Conservation (phyloP, 2,797 vertebrate species). For the Zalophus californianus region DNA sequence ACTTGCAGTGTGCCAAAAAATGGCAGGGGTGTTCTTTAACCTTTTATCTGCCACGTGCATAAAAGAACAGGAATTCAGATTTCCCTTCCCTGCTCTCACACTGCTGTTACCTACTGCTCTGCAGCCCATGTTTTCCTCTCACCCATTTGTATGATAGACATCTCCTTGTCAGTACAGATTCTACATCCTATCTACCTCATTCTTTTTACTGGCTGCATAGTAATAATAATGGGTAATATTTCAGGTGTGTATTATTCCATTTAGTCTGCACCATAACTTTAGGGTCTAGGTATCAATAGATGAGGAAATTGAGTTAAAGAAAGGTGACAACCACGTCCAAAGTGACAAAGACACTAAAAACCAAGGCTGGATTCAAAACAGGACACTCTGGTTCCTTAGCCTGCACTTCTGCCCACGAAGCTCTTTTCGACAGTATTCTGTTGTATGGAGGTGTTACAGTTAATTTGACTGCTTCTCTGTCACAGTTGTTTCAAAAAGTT, state of each 20-base stretch:
- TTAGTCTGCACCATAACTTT: neutral
- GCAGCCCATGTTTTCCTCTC: neutral
- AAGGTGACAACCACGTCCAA: neutral
- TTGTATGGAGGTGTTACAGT: neutral
- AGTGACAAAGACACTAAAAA: neutral
- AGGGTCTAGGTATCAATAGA: neutral
- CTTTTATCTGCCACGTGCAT: neutral
- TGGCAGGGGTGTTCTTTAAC: neutral
- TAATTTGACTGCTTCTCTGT: neutral
- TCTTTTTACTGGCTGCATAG: neutral
- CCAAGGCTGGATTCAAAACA: neutral
- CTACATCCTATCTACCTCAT: neutral
- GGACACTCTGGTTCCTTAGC: neutral
- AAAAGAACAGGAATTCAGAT: neutral
- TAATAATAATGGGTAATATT: neutral
- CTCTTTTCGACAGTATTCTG: neutral
- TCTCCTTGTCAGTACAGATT: neutral
- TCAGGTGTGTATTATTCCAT: neutral
- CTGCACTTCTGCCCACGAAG: neutral
- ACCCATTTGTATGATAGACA: neutral
- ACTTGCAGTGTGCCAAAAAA: neutral
- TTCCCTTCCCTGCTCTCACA: neutral
- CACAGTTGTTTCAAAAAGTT: neutral
- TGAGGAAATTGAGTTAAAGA: conserved; percentile 12
- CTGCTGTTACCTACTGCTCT: accelerated